Base-by-base conservation (phyloP, 2,113 vertebrate species). In the Redunca redunca region DNA sequence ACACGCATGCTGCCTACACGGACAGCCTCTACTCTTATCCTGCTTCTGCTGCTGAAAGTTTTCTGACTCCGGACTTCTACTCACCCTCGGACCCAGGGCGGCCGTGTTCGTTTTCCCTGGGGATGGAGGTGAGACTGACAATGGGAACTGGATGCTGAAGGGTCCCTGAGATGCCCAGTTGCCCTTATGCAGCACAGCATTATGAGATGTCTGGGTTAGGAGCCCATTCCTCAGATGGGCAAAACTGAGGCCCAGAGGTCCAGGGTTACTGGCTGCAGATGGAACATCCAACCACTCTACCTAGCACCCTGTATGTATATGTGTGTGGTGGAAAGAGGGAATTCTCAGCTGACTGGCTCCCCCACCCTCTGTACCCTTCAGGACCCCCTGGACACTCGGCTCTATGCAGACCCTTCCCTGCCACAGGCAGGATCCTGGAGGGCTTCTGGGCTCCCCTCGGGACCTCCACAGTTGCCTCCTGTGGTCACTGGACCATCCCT, bases 61-160 rank as follows among this genome's bases (percentile, higher is more conserved):
- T 97, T 82, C 95, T 71, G 78, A 60, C 85, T 62, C 30, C 97
- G 19, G 97, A 97, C 64, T 94, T 98, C 95, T 97, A 94, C 97
- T 84, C 97, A 36, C 57, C 55, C 12, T 81, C 43, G 36, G 96
- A 97, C 91, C 36, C 93, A 7, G 97, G 96, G 57, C 50, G 58
- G 50, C 46, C 25, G 26, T 91, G 94, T 55, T 23, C 94, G 10
- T 89, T 93, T 94, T 30, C 97, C 67, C 21, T 25, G 40, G 98
- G 88, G 25, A 98, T 97, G 94, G 98, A 98, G 98, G 98, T 98
- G 80, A 98, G 97, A 33, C 46, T 36, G 23, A 43, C 50, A 95
- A 26, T 40, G 55, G 40, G 36, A 60, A 74, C 33, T 60, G 11
- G 40, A 14, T 46, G 40, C 33, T 58, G 36, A 90, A 67, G 90